Evolutionary conservation across 2,888 invertebrate genomes (phyloP), one percentile per base, ranked within the genome.

Genomic region (Hemicrepidius hirtus): DNA sequence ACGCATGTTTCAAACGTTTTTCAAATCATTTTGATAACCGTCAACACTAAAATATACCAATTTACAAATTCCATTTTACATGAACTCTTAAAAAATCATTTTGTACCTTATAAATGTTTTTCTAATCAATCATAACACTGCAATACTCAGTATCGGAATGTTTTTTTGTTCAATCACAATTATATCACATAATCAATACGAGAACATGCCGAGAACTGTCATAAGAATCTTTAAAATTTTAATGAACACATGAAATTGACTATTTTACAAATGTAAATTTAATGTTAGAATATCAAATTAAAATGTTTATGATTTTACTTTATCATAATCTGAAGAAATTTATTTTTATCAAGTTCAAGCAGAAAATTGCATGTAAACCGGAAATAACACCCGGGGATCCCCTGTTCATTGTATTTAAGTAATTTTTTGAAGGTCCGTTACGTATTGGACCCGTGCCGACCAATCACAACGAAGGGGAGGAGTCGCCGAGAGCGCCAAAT

Each of bases 191-290:
- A 70, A 70, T 70, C 44, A 60, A 73, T 73, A 68, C 49, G 69
- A 73, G 55, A 73, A 73, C 68, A 60, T 59, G 68, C 73, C 49
- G 69, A 73, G 55, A 73, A 73, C 68, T 65, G 65, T 73, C 73
- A 73, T 69, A 69, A 69, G 68, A 73, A 65, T 68, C 35, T 67
- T 63, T 68, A 64, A 71, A 75, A 40, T 76, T 78, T 79, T 78
- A 79, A 80, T 85, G 84, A 85, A 85, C 85, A 84, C 85, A 84
- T 84, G 82, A 82, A 85, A 85, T 85, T 85, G 85, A 85, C 84
- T 79, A 81, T 80, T 79, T 81, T 74, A 73, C 60, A 73, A 59
- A 73, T 63, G 73, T 24, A 44, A 57, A 53, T 64, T 44, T 41
- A 69, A 68, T 49, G 16, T 10, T 55, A n/a, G 16, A 35, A 13